Conservation (phyloP, 2,797 vertebrate genomes). For the Lepus oiostolus region DNA sequence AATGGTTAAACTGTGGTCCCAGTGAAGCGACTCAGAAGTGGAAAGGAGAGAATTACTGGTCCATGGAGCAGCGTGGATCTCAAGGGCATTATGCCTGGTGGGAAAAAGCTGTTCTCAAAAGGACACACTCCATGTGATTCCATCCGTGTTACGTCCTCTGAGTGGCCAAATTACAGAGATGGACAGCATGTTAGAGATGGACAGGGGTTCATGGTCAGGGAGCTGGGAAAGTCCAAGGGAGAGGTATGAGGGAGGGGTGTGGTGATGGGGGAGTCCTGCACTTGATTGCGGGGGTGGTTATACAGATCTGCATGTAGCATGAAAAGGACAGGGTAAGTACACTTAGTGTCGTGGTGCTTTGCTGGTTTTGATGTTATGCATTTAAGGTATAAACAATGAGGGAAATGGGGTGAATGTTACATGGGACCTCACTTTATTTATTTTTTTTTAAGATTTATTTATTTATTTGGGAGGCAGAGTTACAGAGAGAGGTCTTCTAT, state of each 20-base stretch:
- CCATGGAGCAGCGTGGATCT: neutral
- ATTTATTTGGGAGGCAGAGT: too few relatives aligned
- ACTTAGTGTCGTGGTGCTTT: neutral
- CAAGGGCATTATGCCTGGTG: neutral
- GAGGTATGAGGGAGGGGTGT: too few relatives aligned
- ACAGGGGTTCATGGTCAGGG: too few relatives aligned
- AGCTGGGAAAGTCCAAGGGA: too few relatives aligned
- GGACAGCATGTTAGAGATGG: too few relatives aligned
- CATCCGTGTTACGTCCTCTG: neutral
- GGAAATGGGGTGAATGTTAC: too few relatives aligned
- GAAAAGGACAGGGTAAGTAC: too few relatives aligned
- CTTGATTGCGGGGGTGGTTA: neutral
- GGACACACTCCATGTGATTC: neutral
- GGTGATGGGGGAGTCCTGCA: too few relatives aligned
- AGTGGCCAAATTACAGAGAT: neutral
- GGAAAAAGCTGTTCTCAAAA: neutral
- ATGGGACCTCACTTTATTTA: too few relatives aligned
- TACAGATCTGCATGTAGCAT: rapidly evolving
- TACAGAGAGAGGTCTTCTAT: too few relatives aligned
- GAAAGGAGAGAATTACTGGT: neutral
- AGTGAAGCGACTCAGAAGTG: neutral
- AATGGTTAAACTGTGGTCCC: neutral
- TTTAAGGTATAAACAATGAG: too few relatives aligned
- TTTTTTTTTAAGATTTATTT: too few relatives aligned
- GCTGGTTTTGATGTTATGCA: neutral